A percentile compares a stretch with the other conserved stretches of the same genome.
These are phyloP conservation scores for Ursus arctos DNA, from an alignment of 2,113 vertebrate genomes.

Conservation along the genomic window DNA sequence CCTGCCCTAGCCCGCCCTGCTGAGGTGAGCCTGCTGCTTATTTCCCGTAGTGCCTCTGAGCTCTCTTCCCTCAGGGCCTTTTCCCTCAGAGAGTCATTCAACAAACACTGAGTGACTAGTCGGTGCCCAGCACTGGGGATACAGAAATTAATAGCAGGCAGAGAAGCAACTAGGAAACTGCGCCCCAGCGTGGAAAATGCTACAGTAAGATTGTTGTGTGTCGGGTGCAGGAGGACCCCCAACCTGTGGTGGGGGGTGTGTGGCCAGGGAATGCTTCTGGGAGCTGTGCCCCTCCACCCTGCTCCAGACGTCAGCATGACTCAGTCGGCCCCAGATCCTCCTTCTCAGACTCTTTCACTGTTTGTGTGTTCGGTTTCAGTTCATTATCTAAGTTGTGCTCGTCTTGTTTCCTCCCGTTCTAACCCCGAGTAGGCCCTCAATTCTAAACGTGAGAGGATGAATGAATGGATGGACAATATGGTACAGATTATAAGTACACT, in stretches of 20 bases:
- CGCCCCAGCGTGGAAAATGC: background rate
- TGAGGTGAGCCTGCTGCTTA: background rate
- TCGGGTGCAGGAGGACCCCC: background rate
- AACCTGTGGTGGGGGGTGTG: background rate
- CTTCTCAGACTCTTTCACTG: background rate
- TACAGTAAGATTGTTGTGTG: background rate
- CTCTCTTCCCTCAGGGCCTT: no score
- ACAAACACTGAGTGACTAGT: background rate
- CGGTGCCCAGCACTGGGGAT: background rate
- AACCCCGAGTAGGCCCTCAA: background rate
- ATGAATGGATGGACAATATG: background rate
- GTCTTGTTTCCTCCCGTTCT: background rate
- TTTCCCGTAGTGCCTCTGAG: background rate
- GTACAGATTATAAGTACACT: background rate
- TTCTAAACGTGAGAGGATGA: background rate
- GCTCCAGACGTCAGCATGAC: background rate
- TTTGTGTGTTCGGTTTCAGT: background rate
- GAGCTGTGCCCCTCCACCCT: background rate
- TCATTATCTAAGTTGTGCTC: background rate
- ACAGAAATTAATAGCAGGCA: background rate
- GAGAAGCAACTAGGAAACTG: background rate
- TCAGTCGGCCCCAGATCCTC: background rate
- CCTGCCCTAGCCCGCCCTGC: rapidly evolving
- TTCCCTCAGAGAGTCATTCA: slow-evolving; percentile 22
- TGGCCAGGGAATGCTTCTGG: background rate